Base-by-base conservation (phyloP, 2,797 vertebrate genomes). In the Lagodon rhomboides region DNA sequence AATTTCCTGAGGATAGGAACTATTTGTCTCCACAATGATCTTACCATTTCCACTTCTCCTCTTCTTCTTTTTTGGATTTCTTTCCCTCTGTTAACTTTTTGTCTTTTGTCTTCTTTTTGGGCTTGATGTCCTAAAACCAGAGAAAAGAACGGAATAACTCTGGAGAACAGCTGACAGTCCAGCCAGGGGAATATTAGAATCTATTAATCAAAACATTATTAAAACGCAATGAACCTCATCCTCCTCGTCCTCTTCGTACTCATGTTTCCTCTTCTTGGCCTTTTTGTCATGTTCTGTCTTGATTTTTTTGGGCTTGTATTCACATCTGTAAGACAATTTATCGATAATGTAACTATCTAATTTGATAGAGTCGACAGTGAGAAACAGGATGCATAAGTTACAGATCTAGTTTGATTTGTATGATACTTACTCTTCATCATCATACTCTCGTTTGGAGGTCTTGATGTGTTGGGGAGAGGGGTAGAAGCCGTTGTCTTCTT, bases 21-120 rank as follows among this genome's bases (percentile, higher is more conserved):
- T 47, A 41, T 68, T 79, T 63, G 2, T 60, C 17, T 6, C 15
- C 3, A 44, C 41, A 51, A 62, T 49, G 8, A 63, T 68, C 87
- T 90, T 49, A 98, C 97, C 97, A 98, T 96, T 99, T 98, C 98
- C 98, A 99, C 87, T 99, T 99, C 78, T 99, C 97, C 54, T 98
- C 97, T 71, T 97, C 96, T 85, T 98, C 98, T 88, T 99, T 98
- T 91, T 98, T 99, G n/a, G 76, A 91, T 85, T 97, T 99, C 93
- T 97, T 98, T 80, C 96, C 96, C 0, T 95, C 95, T 41, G 92
- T 87, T 83, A 83, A 67, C 86, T 95, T 97, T 93, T 96, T 97
- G 92, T 95, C 95, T 95, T 97, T 98, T 85, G 88, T 96, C 91
- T 97, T 98, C 90, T 97, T 98, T 94, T 97, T 98, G 89, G 95